phyloP scores from a whole-genome alignment of 2,888 invertebrate species.

The Cynaeus angustus region DNA sequence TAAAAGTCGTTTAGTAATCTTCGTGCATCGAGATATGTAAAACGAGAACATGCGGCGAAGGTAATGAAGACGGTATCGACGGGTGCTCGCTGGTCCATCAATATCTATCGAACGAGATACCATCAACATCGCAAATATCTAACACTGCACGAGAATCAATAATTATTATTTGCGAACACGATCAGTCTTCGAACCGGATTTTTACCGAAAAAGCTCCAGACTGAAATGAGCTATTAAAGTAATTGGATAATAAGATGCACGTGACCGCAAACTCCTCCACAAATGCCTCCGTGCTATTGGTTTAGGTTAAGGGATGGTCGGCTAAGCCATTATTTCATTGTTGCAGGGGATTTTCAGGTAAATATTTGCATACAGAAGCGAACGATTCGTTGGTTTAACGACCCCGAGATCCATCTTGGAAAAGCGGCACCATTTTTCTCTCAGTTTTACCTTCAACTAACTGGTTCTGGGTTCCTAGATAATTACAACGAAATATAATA shows the following conservation, averaged over 20 bases:
- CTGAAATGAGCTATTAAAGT: slow-evolving; percentile 27
- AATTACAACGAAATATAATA: neutral
- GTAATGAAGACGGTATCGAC: slow-evolving; percentile 68
- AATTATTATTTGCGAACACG: slow-evolving; percentile 22
- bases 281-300: slow-evolving; percentile 32
- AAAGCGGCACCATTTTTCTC: too few species aligned
- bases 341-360: slow-evolving; percentile 16
- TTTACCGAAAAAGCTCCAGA: neutral
- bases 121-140: slow-evolving; percentile 59
- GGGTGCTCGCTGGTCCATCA: slow-evolving; percentile 61
- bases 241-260: slow-evolving; percentile 43
- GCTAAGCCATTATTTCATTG: slow-evolving; percentile 20
- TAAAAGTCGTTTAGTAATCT: slow-evolving; percentile 70
- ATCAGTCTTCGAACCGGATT: slow-evolving; percentile 6
- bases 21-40: slow-evolving; percentile 72
- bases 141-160: slow-evolving; percentile 44
- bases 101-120: slow-evolving; percentile 61
- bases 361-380: slow-evolving; percentile 23
- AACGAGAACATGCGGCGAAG: slow-evolving; percentile 69
- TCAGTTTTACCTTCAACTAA: neutral
- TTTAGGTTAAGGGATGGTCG: slow-evolving; percentile 36
- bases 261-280: slow-evolving; percentile 25
- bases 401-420: too few species aligned
- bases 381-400: too few species aligned
- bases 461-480: neutral